Conservation (phyloP, 2,113 vertebrate genomes). For the Neomonachus schauinslandi region DNA sequence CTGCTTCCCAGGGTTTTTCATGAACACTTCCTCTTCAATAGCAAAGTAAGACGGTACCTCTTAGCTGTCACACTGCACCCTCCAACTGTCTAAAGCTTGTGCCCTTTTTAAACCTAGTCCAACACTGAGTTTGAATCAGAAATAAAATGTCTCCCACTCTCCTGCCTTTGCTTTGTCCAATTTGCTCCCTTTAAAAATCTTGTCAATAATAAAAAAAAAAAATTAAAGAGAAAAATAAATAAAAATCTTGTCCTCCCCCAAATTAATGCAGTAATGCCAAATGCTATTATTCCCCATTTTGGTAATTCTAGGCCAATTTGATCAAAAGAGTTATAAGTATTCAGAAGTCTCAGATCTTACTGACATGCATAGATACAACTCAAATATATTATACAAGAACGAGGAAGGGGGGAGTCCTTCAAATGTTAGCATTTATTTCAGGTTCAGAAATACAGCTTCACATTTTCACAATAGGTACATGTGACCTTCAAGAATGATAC, state of each 20-base stretch:
- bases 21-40: neutral
- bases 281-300: neutral
- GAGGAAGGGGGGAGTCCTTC: conserved; percentile 79
- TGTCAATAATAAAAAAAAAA: neutral
- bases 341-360: neutral
- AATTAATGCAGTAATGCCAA: neutral
- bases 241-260: neutral
- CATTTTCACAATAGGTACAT: conserved; percentile 85
- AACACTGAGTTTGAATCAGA: neutral
- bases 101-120: neutral
- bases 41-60: neutral
- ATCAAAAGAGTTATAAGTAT: neutral
- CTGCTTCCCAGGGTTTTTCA: neutral
- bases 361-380: neutral
- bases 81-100: neutral
- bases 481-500: conserved; percentile 77
- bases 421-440: conserved; percentile 86
- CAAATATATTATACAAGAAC: conserved; percentile 68
- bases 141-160: neutral
- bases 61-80: neutral
- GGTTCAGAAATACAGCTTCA: conserved; percentile 85
- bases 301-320: neutral
- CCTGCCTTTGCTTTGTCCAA: neutral
- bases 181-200: neutral
- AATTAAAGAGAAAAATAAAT: too few relatives aligned